Conservation (phyloP, 2,888 invertebrate genomes). For the Spodoptera exigua region DNA sequence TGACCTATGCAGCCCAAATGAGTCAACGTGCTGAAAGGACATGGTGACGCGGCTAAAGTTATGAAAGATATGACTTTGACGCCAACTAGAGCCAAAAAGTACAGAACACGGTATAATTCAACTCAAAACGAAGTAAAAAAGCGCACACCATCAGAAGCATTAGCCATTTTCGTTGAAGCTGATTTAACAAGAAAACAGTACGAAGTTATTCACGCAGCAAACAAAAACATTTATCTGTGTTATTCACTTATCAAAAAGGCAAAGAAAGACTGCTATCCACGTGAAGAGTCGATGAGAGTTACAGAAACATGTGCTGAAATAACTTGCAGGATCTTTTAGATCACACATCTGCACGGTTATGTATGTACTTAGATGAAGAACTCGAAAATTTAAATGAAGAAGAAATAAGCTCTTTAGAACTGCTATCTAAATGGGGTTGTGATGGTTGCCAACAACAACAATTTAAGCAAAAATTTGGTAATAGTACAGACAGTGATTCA, state of each 20-base stretch:
- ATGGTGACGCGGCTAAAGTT: slow-evolving; percentile 15
- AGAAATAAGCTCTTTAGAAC: slow-evolving; percentile 12
- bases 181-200: slow-evolving; percentile 20
- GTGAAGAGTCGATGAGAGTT: slow-evolving; percentile 11
- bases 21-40: slow-evolving; percentile 9
- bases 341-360: slow-evolving; percentile 18
- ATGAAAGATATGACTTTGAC: slow-evolving; percentile 18
- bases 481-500: slow-evolving; percentile 8
- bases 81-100: slow-evolving; percentile 17
- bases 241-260: slow-evolving; percentile 17
- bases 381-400: slow-evolving; percentile 7
- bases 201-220: slow-evolving; percentile 15
- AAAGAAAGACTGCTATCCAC: slow-evolving; percentile 20
- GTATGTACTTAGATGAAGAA: slow-evolving; percentile 15
- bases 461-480: slow-evolving; percentile 13
- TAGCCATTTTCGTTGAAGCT: slow-evolving; percentile 20
- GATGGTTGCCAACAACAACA: slow-evolving; percentile 15
- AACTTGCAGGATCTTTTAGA: slow-evolving; percentile 17
- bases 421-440: slow-evolving; percentile 21
- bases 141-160: slow-evolving; percentile 16
- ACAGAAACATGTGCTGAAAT: slow-evolving; percentile 22
- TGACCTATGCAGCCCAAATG: slow-evolving; percentile 17
- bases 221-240: slow-evolving; percentile 14
- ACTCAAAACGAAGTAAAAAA: slow-evolving; percentile 5
- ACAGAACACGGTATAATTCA: slow-evolving; percentile 9